A percentile compares a stretch with the other conserved stretches of the same genome.
Conservation (phyloP, 2,797 vertebrate genomes). For the Acropternis orthonyx region DNA sequence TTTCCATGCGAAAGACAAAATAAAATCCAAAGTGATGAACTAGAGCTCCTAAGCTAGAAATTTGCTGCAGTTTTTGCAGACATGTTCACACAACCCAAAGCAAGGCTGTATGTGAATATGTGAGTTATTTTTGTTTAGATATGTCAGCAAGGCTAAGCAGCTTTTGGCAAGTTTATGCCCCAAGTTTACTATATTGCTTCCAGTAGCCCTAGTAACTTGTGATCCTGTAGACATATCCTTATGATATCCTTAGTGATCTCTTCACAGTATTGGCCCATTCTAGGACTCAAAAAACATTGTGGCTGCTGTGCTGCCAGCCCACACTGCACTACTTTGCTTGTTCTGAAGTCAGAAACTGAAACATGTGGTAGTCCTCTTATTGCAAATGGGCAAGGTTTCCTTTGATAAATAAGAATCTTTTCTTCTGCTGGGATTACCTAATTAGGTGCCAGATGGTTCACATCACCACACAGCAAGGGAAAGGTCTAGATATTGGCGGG, state of each 20-base stretch:
- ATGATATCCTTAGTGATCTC: background rate
- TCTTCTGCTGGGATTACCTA: background rate
- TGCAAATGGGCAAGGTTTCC: background rate
- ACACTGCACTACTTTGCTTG: background rate
- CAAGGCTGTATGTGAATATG: background rate
- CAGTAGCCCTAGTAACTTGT: background rate
- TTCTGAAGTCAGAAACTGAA: background rate
- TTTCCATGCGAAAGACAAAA: background rate
- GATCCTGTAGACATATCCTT: background rate
- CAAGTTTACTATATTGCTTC: background rate
- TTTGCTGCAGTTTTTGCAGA: background rate
- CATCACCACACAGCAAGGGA: background rate
- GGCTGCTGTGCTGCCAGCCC: background rate
- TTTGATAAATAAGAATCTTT: background rate
- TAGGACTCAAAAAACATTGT: background rate
- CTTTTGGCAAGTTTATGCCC: background rate
- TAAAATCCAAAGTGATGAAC: background rate
- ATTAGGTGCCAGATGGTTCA: background rate
- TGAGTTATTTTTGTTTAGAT: background rate
- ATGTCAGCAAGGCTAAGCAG: background rate
- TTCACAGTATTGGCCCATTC: background rate
- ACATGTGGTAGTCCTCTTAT: fast-evolving
- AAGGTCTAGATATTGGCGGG: background rate
- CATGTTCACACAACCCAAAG: fast-evolving
- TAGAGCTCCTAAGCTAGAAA: background rate